These are phyloP conservation scores for Oncopodura yosiiana DNA, from an alignment of 1,140 invertebrate genomes.

Conservation along the genomic window DNA sequence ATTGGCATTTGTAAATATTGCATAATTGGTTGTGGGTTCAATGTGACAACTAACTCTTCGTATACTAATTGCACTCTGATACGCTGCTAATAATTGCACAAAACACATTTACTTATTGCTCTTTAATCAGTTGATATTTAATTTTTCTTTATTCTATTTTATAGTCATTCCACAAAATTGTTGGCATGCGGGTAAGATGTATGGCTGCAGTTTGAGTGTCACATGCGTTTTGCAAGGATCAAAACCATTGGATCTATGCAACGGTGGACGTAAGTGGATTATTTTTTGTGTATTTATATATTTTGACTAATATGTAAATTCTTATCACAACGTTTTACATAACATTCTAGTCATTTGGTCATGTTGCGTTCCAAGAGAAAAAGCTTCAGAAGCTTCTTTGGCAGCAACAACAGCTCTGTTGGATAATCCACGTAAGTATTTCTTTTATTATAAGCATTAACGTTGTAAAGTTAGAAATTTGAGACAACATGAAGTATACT, in stretches of 20 bases:
- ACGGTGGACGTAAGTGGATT: constrained; percentile 81
- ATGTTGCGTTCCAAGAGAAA: constrained; percentile 75
- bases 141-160: constrained; percentile 36
- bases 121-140: not conserved
- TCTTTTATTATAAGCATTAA: too few relatives aligned
- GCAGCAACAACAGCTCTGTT: constrained; percentile 48
- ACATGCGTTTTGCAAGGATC: constrained; percentile 78
- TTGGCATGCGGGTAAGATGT: constrained; percentile 75
- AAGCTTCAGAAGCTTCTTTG: constrained; percentile 42
- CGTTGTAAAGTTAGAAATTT: too few relatives aligned
- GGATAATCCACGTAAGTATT: constrained; percentile 82
- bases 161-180: constrained; percentile 86
- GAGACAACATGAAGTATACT: too few relatives aligned
- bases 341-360: constrained; percentile 37
- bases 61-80: too few relatives aligned
- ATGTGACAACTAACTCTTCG: too few relatives aligned
- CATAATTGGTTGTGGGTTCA: too few relatives aligned
- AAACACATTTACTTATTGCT: not conserved
- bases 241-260: constrained; percentile 76
- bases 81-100: too few relatives aligned
- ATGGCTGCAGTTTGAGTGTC: constrained; percentile 79
- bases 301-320: too few relatives aligned
- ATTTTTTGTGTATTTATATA: not conserved
- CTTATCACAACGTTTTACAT: too few relatives aligned
- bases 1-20: not conserved